Base-by-base conservation (phyloP, 1,140 invertebrate species). In the Ctenoplectra terminalis region DNA sequence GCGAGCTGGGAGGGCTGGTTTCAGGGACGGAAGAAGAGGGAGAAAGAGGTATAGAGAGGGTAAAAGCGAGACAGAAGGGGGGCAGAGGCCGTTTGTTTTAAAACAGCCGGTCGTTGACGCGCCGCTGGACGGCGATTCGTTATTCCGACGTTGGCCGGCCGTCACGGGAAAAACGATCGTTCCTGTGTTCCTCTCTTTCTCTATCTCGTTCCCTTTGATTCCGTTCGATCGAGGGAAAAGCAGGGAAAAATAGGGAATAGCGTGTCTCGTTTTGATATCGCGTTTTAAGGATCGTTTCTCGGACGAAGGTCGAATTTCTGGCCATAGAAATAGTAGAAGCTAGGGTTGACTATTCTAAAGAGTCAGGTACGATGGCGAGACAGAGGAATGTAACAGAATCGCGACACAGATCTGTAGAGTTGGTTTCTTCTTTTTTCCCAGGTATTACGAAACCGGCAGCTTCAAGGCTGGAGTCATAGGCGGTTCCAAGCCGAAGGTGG, bases 381-480 rank as follows among this genome's bases (percentile, higher is more conserved):
- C 37, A 5, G 1, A n/a, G 6, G 34, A 46, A 46, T 15, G 34
- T 46, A 56, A 52, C 23, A 75, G 48, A 73, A 67, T 81, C 29
- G 37, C 34, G 61, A 52, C 40, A 81, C 29, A 34, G 78, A 81
- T 74, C 48, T 43, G 61, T 52, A 17, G 13, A 43, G 26, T 40
- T 23, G 20, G 20, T 54, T 56, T 56, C 46, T 60, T 74, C 9
- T 77, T 48, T 61, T 40, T 85, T 81, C 20, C 2, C 95, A 99
- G 98, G 95, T 99, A 99, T 95, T 99, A 99, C 93, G 99, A 99
- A 94, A 99, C 98, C 91, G 99, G 99, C 64, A 99, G 98, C 89
- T 99, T 99, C 94, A 99, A 99, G 92, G 99, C 99, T 11, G 99
- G 99, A 9, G 99, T 99, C 50, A 99, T 99, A 90, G 99, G 99